Evolutionary conservation across 2,888 invertebrate genomes (phyloP), one percentile per base, ranked within the genome.

Genomic region (Hyposoter dolosus): DNA sequence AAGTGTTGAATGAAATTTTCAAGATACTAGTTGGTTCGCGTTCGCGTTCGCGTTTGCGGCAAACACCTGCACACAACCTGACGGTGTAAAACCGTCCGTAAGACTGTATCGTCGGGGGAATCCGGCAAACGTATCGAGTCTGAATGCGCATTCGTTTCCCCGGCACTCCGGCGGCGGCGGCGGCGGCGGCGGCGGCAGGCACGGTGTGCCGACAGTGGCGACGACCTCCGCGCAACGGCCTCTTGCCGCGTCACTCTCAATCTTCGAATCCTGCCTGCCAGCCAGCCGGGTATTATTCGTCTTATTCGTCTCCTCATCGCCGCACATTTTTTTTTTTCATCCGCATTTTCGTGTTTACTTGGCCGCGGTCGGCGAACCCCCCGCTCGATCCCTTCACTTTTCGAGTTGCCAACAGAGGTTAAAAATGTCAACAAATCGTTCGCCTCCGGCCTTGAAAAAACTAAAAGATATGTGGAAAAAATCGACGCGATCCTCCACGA

Each of bases 91-190:
- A 89, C 88, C 90, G 88, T 90, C 89, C 90, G 90, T 88, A 90
- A 90, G 91, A 92, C 93, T 92, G 91, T 50, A n/a, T 1, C 47
- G n/a, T 90, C 87, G 53, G 79, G 47, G 35, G 35, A 47, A 71
- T 53, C 32, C 56, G 85, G 69, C 74, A 56, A 60, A 60, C 74
- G 74, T 74, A 86, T 72, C 86, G 86, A 89, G 88, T 89, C 89
- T 88, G 90, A 91, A 91, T 91, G 92, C 91, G 91, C 92, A 89
- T 89, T 90, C 90, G 90, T 90, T 89, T 90, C 89, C 89, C 88
- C 89, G 87, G 28, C 28, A n/a, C n/a, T n/a, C n/a, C 28, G 28
- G 28, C 88, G 89, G 88, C 89, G 88, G 28, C 28, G 28, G 28
- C 88, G 89, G 88, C 89, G 88, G 90, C 89, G 88, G 89, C 35